Conservation (phyloP, 2,888 invertebrate genomes). For the Melanotus villosus region DNA sequence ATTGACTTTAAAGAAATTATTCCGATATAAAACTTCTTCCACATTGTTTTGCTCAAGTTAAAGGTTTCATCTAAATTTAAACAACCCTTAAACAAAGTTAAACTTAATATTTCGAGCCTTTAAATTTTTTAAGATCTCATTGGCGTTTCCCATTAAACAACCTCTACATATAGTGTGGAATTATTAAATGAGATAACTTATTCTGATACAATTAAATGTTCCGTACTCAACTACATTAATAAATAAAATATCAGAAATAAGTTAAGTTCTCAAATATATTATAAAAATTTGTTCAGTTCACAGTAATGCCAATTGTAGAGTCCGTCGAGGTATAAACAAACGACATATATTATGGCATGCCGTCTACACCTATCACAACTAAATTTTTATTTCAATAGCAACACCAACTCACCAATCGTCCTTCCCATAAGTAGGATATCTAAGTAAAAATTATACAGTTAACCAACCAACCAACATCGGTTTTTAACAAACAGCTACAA, state of each 20-base stretch:
- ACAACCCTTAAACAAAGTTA: no score
- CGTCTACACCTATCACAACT: slow-evolving; percentile 46
- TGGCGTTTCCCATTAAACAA: no score
- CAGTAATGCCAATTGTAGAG: neutral
- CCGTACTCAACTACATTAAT: neutral
- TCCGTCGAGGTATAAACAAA: slow-evolving; percentile 9
- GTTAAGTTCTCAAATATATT: neutral
- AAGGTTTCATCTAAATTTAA: no score
- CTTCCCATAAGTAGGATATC: slow-evolving; percentile 74
- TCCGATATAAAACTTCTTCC: no score
- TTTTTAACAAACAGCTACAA: no score
- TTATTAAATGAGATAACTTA: no score
- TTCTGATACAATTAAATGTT: no score
- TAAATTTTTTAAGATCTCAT: neutral
- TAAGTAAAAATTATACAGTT: slow-evolving; percentile 56
- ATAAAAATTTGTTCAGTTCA: neutral
- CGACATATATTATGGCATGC: slow-evolving; percentile 27
- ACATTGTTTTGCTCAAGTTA: no score
- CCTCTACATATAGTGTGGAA: no score
- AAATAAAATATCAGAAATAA: neutral
- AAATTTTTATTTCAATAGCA: slow-evolving; percentile 46
- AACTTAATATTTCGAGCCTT: neutral
- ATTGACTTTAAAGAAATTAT: no score
- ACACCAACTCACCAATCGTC: slow-evolving; percentile 72
- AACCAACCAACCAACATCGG: neutral